These are phyloP conservation scores for Melieria picta DNA, from an alignment of 2,888 invertebrate genomes.

Conservation along the genomic window DNA sequence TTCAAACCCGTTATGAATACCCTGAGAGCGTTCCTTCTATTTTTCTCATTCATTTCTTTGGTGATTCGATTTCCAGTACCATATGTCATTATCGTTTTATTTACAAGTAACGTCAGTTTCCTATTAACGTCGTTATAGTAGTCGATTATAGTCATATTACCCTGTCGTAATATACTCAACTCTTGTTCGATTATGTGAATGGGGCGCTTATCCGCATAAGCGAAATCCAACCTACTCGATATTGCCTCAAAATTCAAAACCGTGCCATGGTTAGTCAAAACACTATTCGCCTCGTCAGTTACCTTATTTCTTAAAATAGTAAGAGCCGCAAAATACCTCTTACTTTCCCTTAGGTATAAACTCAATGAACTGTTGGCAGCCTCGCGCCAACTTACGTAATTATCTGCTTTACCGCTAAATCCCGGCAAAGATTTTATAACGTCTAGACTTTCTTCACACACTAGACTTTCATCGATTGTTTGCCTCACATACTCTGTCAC, in stretches of 20 bases:
- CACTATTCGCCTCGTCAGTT: slow-evolving; percentile 9
- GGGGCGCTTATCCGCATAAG: slow-evolving; percentile 34
- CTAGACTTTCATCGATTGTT: no score
- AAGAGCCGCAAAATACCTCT: slow-evolving; percentile 29
- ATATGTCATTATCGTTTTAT: slow-evolving; percentile 25
- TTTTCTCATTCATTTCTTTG: slow-evolving; percentile 24
- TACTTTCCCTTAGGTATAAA: slow-evolving; percentile 20
- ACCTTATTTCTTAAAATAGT: slow-evolving; percentile 32
- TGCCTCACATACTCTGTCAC: no score
- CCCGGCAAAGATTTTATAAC: not conserved
- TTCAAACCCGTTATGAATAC: slow-evolving; percentile 27
- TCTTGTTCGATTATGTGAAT: slow-evolving; percentile 36
- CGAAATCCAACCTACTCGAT: slow-evolving; percentile 30
- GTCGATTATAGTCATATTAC: slow-evolving; percentile 17
- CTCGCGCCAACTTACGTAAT: slow-evolving; percentile 36
- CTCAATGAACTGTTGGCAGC: slow-evolving; percentile 27
- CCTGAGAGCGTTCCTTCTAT: slow-evolving; percentile 23
- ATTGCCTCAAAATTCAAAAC: slow-evolving; percentile 36
- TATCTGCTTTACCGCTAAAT: slow-evolving; percentile 19
- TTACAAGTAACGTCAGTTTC: slow-evolving; percentile 20
- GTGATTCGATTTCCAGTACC: slow-evolving; percentile 3
- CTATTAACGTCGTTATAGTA: slow-evolving; percentile 32
- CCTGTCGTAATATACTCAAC: slow-evolving; percentile 32
- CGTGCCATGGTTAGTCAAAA: slow-evolving; percentile 30
- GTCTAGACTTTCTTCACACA: no score